Evolutionary conservation across 2,797 vertebrate species (phyloP).

Genomic region (Ctenopoma kingsleyae): DNA sequence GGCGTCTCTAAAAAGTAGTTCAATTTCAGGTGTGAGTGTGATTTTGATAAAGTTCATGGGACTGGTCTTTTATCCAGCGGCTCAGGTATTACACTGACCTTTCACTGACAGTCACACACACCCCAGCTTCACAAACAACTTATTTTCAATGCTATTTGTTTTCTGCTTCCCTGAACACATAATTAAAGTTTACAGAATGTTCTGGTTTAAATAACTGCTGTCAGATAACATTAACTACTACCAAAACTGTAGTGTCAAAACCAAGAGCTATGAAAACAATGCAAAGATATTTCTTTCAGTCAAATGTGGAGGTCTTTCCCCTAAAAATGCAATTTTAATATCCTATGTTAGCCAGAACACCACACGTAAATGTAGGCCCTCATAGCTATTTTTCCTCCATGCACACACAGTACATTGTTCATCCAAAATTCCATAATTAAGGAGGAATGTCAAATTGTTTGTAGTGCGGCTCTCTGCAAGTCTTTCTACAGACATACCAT

Average conservation of each 20-base stretch:
- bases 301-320: slow-evolving; percentile 30
- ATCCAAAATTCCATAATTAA: slow-evolving; percentile 85
- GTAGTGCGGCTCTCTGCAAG: slow-evolving; percentile 70
- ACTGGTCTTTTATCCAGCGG: slow-evolving; percentile 12
- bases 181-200: slow-evolving; percentile 33
- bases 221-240: slow-evolving; percentile 56
- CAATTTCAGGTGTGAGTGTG: slow-evolving; percentile 13
- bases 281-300: slow-evolving; percentile 54
- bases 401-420: slow-evolving; percentile 65
- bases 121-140: slow-evolving; percentile 17
- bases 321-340: not conserved
- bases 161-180: slow-evolving; percentile 2
- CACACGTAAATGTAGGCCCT: slow-evolving; percentile 75
- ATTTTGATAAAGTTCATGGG: slow-evolving; percentile 10
- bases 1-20: slow-evolving; percentile 26
- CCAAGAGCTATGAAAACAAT: slow-evolving; percentile 64
- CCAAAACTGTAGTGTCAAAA: slow-evolving; percentile 56
- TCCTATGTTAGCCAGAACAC: slow-evolving; percentile 72
- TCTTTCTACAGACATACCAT: slow-evolving; percentile 76
- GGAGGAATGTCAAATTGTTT: slow-evolving; percentile 84
- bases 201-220: slow-evolving; percentile 39
- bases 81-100: slow-evolving; percentile 11
- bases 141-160: not conserved
- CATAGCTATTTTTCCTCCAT: slow-evolving; percentile 74
- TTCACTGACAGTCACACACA: slow-evolving; percentile 4